Percentiles rank a stretch among this genome's conserved stretches.
Conservation (phyloP, 2,113 vertebrate genomes). For the Paratilapia polleni region DNA sequence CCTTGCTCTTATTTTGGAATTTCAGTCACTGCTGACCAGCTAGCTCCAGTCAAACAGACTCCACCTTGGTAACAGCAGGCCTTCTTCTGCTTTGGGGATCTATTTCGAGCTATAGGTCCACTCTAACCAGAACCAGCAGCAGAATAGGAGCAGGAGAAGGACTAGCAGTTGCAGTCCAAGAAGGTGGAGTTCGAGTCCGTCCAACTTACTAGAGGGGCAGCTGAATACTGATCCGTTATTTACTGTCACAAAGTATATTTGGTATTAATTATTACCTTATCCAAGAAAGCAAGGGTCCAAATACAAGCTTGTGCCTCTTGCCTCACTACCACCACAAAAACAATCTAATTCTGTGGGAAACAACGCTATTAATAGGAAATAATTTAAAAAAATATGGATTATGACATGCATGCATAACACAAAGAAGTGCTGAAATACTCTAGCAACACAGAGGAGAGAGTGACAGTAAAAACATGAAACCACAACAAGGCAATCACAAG, state of each 20-base stretch:
- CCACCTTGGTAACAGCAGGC: background rate
- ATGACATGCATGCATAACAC: background rate
- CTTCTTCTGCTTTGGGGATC: background rate
- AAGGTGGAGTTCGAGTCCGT: background rate
- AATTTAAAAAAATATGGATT: fast-evolving
- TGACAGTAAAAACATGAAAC: background rate
- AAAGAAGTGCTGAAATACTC: background rate
- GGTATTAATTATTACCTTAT: background rate
- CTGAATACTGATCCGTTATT: too few relatives aligned
- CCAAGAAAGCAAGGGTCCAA: background rate
- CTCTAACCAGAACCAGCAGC: background rate
- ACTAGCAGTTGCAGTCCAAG: background rate
- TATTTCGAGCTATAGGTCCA: fast-evolving
- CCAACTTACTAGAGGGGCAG: background rate
- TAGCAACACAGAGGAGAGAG: background rate
- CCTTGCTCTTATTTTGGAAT: background rate
- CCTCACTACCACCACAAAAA: background rate
- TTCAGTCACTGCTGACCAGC: background rate
- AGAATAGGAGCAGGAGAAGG: background rate
- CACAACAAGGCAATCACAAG: background rate
- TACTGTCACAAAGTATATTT: background rate
- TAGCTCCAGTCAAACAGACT: fast-evolving
- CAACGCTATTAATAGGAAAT: background rate
- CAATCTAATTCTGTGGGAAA: background rate
- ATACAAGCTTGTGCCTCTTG: background rate